A percentile compares a stretch with the other conserved stretches of the same genome.
phyloP scores from a whole-genome alignment of 2,888 invertebrate genomes.

The Amphimallon solstitiale region DNA sequence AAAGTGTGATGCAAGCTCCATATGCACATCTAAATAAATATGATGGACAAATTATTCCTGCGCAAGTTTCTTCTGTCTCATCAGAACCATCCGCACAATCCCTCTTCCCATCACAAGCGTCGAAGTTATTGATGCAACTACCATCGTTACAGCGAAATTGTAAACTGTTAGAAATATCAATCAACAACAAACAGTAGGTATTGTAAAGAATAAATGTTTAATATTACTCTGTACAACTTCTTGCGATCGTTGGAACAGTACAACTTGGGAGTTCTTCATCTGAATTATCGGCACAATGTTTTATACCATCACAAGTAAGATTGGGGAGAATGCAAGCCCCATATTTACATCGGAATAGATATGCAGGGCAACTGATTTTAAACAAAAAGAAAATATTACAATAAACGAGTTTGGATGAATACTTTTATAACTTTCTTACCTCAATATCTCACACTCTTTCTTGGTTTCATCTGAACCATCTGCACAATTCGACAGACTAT shows the following conservation, averaged over 20 bases:
- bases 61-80: constrained; percentile 39
- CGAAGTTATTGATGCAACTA: constrained; percentile 61
- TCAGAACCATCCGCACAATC: constrained; percentile 51
- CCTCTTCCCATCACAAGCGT: constrained; percentile 52
- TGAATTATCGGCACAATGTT: constrained; percentile 64
- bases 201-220: neutral
- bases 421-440: neutral
- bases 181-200: no score
- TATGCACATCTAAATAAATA: constrained; percentile 65
- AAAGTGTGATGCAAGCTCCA: constrained; percentile 65
- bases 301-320: constrained; percentile 60
- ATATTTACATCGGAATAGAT: constrained; percentile 64
- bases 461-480: constrained; percentile 51
- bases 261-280: constrained; percentile 31
- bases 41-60: constrained; percentile 59
- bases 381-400: neutral
- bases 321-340: constrained; percentile 65
- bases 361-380: constrained; percentile 60
- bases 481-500: constrained; percentile 47
- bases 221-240: neutral
- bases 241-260: neutral
- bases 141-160: constrained; percentile 56
- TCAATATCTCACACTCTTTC: neutral
- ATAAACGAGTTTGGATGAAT: neutral
- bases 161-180: constrained; percentile 1